A percentile compares a stretch with the other conserved stretches of the same genome.
phyloP scores from a whole-genome alignment of 1,140 invertebrate genomes.

The Araneus ventricosus region DNA sequence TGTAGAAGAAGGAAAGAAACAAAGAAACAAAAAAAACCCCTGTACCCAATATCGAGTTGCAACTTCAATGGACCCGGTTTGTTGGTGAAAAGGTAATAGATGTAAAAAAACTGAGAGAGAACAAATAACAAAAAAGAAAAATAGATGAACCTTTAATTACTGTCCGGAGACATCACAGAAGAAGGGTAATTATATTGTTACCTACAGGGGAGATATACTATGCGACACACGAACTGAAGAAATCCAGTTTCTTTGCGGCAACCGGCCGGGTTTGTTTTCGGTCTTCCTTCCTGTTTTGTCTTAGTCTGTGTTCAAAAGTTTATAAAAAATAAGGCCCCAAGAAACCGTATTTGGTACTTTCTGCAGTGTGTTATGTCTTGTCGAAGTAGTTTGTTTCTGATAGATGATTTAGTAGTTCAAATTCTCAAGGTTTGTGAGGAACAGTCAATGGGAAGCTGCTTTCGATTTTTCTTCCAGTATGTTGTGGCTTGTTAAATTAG shows the following conservation, averaged over 20 bases:
- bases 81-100: slow-evolving; percentile 47
- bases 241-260: background rate
- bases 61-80: slow-evolving; percentile 24
- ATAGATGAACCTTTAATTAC: slow-evolving; percentile 62
- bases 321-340: background rate
- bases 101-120: slow-evolving; percentile 1
- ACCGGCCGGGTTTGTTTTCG: background rate
- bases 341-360: background rate
- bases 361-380: background rate
- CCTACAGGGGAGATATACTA: slow-evolving; percentile 28
- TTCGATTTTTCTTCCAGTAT: too few species aligned
- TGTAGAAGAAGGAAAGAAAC: background rate
- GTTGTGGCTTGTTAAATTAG: too few species aligned
- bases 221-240: slow-evolving; percentile 5
- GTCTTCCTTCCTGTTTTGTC: background rate
- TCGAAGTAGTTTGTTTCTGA: background rate
- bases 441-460: too few species aligned
- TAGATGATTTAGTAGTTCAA: background rate
- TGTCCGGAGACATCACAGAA: slow-evolving; percentile 34
- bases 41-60: slow-evolving; percentile 16
- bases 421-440: too few species aligned
- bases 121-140: slow-evolving; percentile 23
- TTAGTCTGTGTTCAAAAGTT: background rate
- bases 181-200: slow-evolving; percentile 54
- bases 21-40: background rate